phyloP scores from a whole-genome alignment of 1,140 invertebrate species.

The Doryteuthis pealeii region DNA sequence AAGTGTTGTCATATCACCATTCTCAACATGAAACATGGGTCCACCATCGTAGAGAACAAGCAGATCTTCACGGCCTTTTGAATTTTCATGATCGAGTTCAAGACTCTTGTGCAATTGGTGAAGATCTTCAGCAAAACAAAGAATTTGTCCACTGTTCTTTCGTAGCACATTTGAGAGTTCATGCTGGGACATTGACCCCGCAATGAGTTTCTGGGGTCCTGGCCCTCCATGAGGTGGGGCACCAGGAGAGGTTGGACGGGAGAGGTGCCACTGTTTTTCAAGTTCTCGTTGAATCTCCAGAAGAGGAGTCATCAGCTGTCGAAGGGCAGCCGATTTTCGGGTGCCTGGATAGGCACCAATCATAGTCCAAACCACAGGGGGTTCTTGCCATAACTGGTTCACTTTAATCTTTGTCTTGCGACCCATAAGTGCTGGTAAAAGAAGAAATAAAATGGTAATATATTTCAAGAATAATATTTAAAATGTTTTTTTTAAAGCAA shows the following conservation, averaged over 20 bases:
- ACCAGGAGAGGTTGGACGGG: neutral
- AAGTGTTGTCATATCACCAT: conserved; percentile 21
- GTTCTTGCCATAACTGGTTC: conserved; percentile 31
- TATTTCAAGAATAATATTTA: too few species aligned
- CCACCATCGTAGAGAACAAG: conserved; percentile 28
- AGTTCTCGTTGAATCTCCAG: conserved; percentile 26
- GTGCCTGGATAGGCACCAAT: conserved; percentile 29
- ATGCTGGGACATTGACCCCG: conserved; percentile 10
- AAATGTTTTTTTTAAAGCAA: too few species aligned
- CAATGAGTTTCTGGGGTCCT: neutral
- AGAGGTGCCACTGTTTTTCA: conserved; percentile 17
- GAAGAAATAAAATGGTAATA: neutral
- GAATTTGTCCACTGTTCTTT: conserved; percentile 24
- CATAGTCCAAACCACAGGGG: conserved; percentile 33
- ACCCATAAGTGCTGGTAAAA: conserved; percentile 30
- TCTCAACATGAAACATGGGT: conserved; percentile 21
- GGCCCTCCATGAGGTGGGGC: neutral
- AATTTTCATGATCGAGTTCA: neutral
- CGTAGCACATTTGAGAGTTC: conserved; percentile 22
- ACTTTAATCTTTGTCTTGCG: conserved; percentile 31
- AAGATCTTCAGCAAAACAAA: conserved; percentile 26
- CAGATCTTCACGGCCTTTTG: neutral
- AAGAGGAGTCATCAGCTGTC: conserved; percentile 29
- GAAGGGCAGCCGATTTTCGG: conserved; percentile 31
- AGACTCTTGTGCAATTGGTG: conserved; percentile 26